Evolutionary conservation across 2,888 invertebrate genomes (phyloP).

Genomic region (Dexiosoma caninum): DNA sequence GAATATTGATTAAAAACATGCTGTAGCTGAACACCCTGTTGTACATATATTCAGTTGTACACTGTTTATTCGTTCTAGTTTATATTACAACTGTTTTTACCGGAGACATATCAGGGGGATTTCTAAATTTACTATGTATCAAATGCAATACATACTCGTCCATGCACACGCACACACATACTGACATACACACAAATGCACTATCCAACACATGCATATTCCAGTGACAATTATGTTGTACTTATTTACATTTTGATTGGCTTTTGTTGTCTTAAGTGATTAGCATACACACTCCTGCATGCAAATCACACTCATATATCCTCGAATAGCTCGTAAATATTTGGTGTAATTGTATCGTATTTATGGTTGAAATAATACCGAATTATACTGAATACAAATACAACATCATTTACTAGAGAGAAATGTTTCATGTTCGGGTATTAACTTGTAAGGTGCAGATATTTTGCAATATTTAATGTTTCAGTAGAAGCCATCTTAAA

Average conservation of each 20-base stretch:
- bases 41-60: background rate
- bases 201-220: slow-evolving; percentile 22
- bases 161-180: slow-evolving; percentile 2
- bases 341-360: slow-evolving; percentile 1
- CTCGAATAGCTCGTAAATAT: slow-evolving; percentile 28
- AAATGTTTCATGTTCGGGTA: slow-evolving; percentile 8
- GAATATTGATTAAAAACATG: too few species aligned
- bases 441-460: slow-evolving; percentile 35
- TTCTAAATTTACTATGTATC: slow-evolving; percentile 35
- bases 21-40: background rate
- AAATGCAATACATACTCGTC: slow-evolving; percentile 18
- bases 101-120: slow-evolving; percentile 13
- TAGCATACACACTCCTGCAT: slow-evolving; percentile 56
- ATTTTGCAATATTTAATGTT: background rate
- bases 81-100: slow-evolving; percentile 9
- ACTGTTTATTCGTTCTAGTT: slow-evolving; percentile 43
- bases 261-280: slow-evolving; percentile 68
- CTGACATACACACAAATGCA: background rate
- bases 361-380: slow-evolving; percentile 29
- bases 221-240: slow-evolving; percentile 63
- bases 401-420: background rate
- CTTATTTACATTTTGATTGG: slow-evolving; percentile 68
- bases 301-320: background rate
- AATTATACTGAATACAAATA: slow-evolving; percentile 27
- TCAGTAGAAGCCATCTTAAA: too few species aligned